phyloP scores from a whole-genome alignment of 1,140 invertebrate species.

The Ladona fulva region DNA sequence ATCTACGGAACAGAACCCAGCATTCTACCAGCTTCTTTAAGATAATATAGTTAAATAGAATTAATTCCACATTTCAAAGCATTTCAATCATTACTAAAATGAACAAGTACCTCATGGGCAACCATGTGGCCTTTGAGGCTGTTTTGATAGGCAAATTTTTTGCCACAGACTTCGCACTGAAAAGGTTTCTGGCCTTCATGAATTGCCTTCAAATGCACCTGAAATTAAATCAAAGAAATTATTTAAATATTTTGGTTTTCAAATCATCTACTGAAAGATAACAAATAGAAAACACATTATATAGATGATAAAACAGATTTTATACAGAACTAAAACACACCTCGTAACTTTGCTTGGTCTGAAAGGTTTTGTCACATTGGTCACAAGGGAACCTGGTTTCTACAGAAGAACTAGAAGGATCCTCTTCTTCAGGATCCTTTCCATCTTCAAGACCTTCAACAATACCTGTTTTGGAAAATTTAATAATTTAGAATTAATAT shows the following conservation, averaged over 20 bases:
- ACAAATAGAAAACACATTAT: too few relatives aligned
- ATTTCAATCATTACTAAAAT: not conserved
- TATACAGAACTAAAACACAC: slow-evolving; percentile 8
- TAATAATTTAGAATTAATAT: not conserved
- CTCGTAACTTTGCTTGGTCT: slow-evolving; percentile 45
- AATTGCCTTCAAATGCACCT: slow-evolving; percentile 43
- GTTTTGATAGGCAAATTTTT: slow-evolving; percentile 44
- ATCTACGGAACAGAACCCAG: too few relatives aligned
- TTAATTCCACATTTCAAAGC: not conserved
- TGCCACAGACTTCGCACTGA: slow-evolving; percentile 45
- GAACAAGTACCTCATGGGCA: slow-evolving; percentile 36
- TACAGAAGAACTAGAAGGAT: not conserved
- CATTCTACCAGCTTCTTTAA: too few relatives aligned
- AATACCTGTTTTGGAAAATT: slow-evolving; percentile 16
- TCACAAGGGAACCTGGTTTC: slow-evolving; percentile 37
- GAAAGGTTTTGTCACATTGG: slow-evolving; percentile 46
- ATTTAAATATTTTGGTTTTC: not conserved
- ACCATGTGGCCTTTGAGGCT: slow-evolving; percentile 47
- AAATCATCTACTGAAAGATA: too few relatives aligned
- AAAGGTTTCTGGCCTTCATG: slow-evolving; percentile 45
- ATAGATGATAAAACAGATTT: too few relatives aligned
- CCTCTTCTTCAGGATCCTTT: slow-evolving; percentile 16
- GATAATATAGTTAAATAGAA: too few relatives aligned
- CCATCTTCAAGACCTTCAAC: slow-evolving; percentile 22
- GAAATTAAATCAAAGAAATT: slow-evolving; percentile 11